Percentiles rank a stretch among this genome's conserved stretches.
These are phyloP conservation scores for Donacobius atricapilla DNA, from an alignment of 2,113 vertebrate species.

Conservation along the genomic window DNA sequence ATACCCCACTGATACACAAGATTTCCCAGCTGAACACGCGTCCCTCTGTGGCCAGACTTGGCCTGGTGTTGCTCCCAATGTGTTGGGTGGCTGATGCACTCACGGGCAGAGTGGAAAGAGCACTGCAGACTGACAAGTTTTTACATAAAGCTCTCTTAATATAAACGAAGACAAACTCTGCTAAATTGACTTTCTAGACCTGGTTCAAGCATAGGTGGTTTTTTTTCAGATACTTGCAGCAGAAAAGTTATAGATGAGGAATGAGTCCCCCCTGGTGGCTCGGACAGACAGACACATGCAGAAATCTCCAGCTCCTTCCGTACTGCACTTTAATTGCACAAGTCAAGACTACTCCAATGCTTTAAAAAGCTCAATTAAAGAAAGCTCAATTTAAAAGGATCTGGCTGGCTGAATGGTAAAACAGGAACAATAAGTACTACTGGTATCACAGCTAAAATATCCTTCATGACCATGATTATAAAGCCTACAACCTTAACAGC, in stretches of 20 bases:
- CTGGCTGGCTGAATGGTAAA: not conserved
- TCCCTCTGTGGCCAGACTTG: not conserved
- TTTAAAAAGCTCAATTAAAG: not conserved
- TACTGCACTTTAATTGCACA: not conserved
- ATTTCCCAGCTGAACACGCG: rapidly evolving
- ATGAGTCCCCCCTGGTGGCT: conserved; percentile 59
- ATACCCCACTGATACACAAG: rapidly evolving
- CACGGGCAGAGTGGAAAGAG: not conserved
- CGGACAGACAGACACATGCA: not conserved
- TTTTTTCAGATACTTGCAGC: not conserved
- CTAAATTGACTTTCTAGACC: not conserved
- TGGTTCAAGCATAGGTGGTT: not conserved
- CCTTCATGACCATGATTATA: not conserved
- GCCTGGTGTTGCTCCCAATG: rapidly evolving
- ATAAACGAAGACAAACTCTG: not conserved
- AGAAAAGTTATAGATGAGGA: not conserved
- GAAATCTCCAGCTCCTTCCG: not conserved
- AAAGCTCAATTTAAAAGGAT: not conserved
- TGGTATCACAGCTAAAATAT: not conserved
- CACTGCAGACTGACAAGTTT: not conserved
- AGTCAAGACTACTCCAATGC: not conserved
- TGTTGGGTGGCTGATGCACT: rapidly evolving
- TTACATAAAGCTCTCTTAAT: not conserved
- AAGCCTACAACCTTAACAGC: not conserved
- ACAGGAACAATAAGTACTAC: not conserved